Base-by-base conservation (phyloP, 2,113 vertebrate genomes). In the Cynocephalus volans region DNA sequence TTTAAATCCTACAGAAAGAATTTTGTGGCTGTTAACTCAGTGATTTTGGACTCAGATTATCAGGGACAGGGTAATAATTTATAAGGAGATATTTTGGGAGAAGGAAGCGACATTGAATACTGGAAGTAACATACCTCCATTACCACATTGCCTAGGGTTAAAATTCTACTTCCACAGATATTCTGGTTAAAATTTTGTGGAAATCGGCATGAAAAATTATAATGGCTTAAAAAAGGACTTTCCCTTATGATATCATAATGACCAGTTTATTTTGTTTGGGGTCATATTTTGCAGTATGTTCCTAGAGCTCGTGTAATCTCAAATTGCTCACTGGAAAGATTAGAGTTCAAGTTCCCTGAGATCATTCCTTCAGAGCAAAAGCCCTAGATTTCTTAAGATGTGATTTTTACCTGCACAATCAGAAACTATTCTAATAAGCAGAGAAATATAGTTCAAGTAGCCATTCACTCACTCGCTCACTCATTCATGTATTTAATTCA, bases 191-290 rank as follows among this genome's bases (percentile, higher is more conserved):
- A 92, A 97, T 21, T 45, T 21, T 17, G 62, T 72, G 33, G 86
- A 97, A 97, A 83, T 36, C 36, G 28, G 62, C 90, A 14, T 87
- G 36, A 75, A 95, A 95, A 92, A 93, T 95, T 56, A 87, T 72
- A 21, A 93, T 93, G 91, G 13, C 60, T 96, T 52, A 82, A 94
- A 48, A 76, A 90, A 56, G 62, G 72, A 80, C 89, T 93, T 96
- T 1, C 1, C 97, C 50, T 84, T 72, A 64, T 86, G 36, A 72
- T 75, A 28, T 97, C 50, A 75, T 72, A 96, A 89, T 31, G 54
- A 28, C 8, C 33, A 62, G 6, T 56, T 75, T 76, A 28, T 56
- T 93, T 80, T 81, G 60, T 64, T 93, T 93, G 33, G 48, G 67
- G 17, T 76, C 33, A 62, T 70, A 72, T 81, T 93, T 95, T 84